phyloP scores from a whole-genome alignment of 2,888 invertebrate species.

The Aphodius granarius region DNA sequence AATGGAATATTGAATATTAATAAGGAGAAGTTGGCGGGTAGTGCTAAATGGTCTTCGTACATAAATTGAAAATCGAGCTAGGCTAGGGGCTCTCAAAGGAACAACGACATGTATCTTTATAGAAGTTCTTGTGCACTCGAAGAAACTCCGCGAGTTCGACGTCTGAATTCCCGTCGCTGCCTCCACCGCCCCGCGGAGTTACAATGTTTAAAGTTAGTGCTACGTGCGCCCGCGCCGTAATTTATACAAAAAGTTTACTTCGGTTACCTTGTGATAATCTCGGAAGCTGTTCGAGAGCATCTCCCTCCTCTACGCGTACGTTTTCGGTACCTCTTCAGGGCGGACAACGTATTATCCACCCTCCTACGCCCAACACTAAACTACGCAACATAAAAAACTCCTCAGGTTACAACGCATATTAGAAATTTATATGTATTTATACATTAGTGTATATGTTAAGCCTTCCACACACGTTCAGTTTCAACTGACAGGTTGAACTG shows the following conservation, averaged over 20 bases:
- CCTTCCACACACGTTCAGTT: too few species aligned
- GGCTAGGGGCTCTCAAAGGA: constrained; percentile 4
- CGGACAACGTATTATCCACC: background rate
- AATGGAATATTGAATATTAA: too few species aligned
- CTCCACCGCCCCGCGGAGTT: constrained; percentile 1
- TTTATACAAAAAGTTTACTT: constrained; percentile 15
- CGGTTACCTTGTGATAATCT: constrained; percentile 12
- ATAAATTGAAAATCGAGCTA: constrained; percentile 13
- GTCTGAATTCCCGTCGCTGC: background rate
- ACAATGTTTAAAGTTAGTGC: constrained; percentile 11
- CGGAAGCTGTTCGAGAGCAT: constrained; percentile 5
- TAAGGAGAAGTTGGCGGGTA: too few species aligned
- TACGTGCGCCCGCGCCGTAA: background rate
- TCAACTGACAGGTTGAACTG: too few species aligned
- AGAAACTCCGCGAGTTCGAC: constrained; percentile 5
- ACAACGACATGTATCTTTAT: constrained; percentile 15
- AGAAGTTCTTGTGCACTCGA: constrained; percentile 1
- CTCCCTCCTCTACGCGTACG: constrained; percentile 5
- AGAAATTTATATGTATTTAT: too few species aligned
- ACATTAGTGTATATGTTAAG: too few species aligned
- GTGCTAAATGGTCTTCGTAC: too few species aligned
- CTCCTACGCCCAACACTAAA: background rate
- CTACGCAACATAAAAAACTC: constrained; percentile 6
- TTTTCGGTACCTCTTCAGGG: background rate
- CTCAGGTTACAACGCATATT: background rate